Percentiles rank a stretch among this genome's conserved stretches.
phyloP scores from a whole-genome alignment of 2,888 invertebrate species.

The Acronicta alni region DNA sequence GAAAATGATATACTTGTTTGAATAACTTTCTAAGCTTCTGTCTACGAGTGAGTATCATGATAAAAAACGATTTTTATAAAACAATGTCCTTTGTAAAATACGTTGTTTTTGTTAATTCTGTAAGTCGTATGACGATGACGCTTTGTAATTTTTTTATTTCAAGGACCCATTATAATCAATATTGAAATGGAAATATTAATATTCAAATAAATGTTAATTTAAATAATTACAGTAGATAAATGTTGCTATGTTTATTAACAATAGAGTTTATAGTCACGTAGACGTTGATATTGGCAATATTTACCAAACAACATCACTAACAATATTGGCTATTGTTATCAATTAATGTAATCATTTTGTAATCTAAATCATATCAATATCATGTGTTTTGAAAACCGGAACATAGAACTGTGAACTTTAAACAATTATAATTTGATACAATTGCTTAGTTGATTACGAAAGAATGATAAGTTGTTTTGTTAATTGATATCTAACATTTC shows the following conservation, averaged over 20 bases:
- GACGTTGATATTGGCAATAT: conserved; percentile 17
- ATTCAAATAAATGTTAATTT: conserved; percentile 10
- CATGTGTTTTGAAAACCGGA: conserved; percentile 10
- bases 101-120: conserved; percentile 20
- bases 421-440: not conserved
- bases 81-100: too few species aligned
- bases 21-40: conserved; percentile 19
- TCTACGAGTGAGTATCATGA: conserved; percentile 10
- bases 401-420: not conserved
- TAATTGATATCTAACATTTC: too few species aligned
- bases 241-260: conserved; percentile 13
- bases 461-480: too few species aligned
- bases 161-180: too few species aligned
- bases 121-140: not conserved
- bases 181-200: too few species aligned
- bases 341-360: conserved; percentile 19
- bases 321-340: conserved; percentile 31
- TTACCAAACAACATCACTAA: conserved; percentile 23
- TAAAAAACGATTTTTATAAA: too few species aligned
- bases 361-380: not conserved
- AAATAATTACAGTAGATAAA: conserved; percentile 7
- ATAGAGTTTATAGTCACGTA: conserved; percentile 13
- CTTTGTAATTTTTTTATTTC: too few species aligned
- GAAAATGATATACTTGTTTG: conserved; percentile 13
- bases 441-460: too few species aligned